Evolutionary conservation across 2,797 vertebrate genomes (phyloP).

Genomic region (Tiaroga cobitis): DNA sequence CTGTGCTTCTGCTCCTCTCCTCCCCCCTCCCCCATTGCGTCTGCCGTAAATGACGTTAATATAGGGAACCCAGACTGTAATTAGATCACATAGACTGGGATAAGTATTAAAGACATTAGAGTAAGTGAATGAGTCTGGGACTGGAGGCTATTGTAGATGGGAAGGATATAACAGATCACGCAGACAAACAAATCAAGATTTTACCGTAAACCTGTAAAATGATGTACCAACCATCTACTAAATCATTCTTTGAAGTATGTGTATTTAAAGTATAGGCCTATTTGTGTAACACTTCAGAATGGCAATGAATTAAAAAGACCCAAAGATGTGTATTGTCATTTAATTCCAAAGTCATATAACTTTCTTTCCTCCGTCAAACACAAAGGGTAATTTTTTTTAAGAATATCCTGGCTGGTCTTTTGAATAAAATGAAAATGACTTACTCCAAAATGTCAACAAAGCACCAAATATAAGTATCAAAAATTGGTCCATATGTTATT

Average conservation of each 20-base stretch:
- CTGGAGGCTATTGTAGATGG: conserved; percentile 45
- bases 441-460: neutral
- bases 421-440: neutral
- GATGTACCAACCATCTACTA: neutral
- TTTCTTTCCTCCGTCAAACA: neutral
- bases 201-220: conserved; percentile 35
- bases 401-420: neutral
- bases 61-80: conserved; percentile 47
- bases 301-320: neutral
- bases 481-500: neutral
- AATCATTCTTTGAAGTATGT: neutral
- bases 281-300: neutral
- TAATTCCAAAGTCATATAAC: neutral
- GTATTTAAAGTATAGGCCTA: neutral
- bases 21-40: conserved; percentile 13
- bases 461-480: neutral
- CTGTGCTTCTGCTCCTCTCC: neutral
- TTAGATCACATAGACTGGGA: conserved; percentile 51
- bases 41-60: conserved; percentile 54
- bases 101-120: conserved; percentile 54
- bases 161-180: conserved; percentile 24
- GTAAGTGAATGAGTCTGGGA: conserved; percentile 48
- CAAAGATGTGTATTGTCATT: neutral
- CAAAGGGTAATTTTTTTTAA: neutral
- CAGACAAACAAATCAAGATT: conserved; percentile 35